A percentile compares a stretch with the other conserved stretches of the same genome.
These are phyloP conservation scores for Drosophila bunnanda DNA, from an alignment of 2,888 invertebrate genomes.

Conservation along the genomic window DNA sequence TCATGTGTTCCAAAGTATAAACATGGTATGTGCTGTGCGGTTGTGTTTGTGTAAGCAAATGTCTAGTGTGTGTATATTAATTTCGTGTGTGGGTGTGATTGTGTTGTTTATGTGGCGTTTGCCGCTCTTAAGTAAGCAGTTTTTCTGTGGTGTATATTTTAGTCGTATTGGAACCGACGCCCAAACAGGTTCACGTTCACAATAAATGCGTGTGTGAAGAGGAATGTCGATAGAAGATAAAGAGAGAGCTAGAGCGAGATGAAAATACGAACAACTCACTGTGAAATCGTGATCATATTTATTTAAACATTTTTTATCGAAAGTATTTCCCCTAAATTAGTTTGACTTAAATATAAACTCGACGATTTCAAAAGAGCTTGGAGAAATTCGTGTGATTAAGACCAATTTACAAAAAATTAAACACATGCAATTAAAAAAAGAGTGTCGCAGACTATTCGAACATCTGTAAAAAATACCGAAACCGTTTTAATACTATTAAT, in stretches of 20 bases:
- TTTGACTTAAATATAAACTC: neutral
- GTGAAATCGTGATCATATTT: slow-evolving; percentile 42
- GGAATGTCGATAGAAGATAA: slow-evolving; percentile 20
- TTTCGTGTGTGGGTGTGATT: slow-evolving; percentile 25
- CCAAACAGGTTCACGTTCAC: slow-evolving; percentile 60
- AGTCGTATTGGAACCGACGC: slow-evolving; percentile 61
- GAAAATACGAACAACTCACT: slow-evolving; percentile 22
- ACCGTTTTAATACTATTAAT: slow-evolving; percentile 21
- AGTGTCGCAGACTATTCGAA: slow-evolving; percentile 1
- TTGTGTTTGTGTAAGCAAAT: slow-evolving; percentile 10
- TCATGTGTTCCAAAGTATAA: neutral
- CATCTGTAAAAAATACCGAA: slow-evolving; percentile 14
- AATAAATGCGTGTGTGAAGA: slow-evolving; percentile 1
- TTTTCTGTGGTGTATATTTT: slow-evolving; percentile 56
- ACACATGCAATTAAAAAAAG: slow-evolving; percentile 4
- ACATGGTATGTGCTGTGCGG: neutral
- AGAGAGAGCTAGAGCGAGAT: slow-evolving; percentile 32
- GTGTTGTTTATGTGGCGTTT: slow-evolving; percentile 48
- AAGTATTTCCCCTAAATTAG: slow-evolving; percentile 5
- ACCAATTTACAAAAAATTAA: neutral
- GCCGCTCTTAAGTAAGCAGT: slow-evolving; percentile 56
- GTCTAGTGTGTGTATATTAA: neutral
- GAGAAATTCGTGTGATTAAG: neutral
- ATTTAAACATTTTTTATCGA: slow-evolving; percentile 25
- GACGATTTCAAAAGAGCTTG: neutral